These are phyloP conservation scores for Labia minor DNA, from an alignment of 2,888 invertebrate species.

Conservation along the genomic window DNA sequence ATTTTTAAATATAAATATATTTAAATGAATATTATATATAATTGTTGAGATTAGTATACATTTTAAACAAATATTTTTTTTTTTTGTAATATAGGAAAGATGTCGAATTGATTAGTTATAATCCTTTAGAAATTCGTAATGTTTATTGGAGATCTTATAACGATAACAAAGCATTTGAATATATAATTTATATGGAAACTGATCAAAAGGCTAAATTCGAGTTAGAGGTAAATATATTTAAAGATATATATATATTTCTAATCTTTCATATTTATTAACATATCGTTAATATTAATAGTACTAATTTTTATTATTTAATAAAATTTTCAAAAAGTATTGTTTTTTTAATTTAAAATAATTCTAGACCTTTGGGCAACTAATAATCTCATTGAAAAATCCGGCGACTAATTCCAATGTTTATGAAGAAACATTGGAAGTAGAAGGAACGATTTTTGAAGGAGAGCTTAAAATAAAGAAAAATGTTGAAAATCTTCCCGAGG, in stretches of 20 bases:
- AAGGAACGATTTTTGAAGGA: not conserved
- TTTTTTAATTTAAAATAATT: too few relatives aligned
- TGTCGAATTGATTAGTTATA: constrained; percentile 33
- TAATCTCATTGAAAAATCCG: not conserved
- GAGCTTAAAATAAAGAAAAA: not conserved
- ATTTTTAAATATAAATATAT: too few relatives aligned
- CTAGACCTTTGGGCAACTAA: not conserved
- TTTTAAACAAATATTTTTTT: too few relatives aligned
- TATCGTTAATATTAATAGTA: too few relatives aligned
- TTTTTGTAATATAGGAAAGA: constrained; percentile 35
- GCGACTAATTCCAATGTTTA: not conserved
- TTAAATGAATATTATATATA: too few relatives aligned
- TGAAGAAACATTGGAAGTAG: not conserved
- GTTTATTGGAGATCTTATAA: not conserved
- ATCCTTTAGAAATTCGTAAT: constrained; percentile 2
- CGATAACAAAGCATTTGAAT: not conserved
- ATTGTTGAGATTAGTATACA: too few relatives aligned
- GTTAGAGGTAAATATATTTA: not conserved
- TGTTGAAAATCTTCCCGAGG: not conserved
- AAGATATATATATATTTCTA: not conserved
- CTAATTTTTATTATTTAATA: too few relatives aligned
- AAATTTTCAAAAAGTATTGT: too few relatives aligned
- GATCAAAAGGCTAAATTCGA: not conserved
- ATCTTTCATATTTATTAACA: too few relatives aligned
- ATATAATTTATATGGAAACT: not conserved